Conservation (phyloP, 2,888 invertebrate species). For the Cantharis flavilabris region DNA sequence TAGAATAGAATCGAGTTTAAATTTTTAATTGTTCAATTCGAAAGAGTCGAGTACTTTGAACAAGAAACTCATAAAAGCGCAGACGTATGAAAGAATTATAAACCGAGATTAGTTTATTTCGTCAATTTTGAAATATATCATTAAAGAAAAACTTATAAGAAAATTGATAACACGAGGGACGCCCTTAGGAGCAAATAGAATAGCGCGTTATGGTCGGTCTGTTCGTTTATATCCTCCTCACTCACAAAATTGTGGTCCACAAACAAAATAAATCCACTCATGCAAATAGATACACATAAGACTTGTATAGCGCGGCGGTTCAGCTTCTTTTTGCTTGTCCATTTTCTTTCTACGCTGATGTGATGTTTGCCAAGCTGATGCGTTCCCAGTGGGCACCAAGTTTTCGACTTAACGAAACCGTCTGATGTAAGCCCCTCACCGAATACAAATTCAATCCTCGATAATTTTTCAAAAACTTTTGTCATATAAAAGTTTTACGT, state of each 20-base stretch:
- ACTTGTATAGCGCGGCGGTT: slow-evolving; percentile 33
- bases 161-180: slow-evolving; percentile 43
- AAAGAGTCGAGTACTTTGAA: slow-evolving; percentile 33
- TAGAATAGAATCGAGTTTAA: slow-evolving; percentile 47
- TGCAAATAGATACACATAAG: slow-evolving; percentile 49
- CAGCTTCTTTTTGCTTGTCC: slow-evolving; percentile 43
- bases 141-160: slow-evolving; percentile 36
- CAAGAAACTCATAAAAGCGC: slow-evolving; percentile 39
- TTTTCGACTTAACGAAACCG: slow-evolving; percentile 50
- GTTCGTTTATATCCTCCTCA: slow-evolving; percentile 32
- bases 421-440: slow-evolving; percentile 32
- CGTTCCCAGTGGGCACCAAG: slow-evolving; percentile 47
- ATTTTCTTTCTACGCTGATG: slow-evolving; percentile 47
- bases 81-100: slow-evolving; percentile 36
- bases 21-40: slow-evolving; percentile 44
- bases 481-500: slow-evolving; percentile 51
- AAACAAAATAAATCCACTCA: slow-evolving; percentile 53
- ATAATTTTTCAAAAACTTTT: slow-evolving; percentile 55
- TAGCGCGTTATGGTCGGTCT: slow-evolving; percentile 45
- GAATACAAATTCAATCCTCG: slow-evolving; percentile 51
- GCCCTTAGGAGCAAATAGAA: slow-evolving; percentile 45
- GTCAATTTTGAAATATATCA: slow-evolving; percentile 9
- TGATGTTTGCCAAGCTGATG: slow-evolving; percentile 53
- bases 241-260: slow-evolving; percentile 44
- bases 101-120: slow-evolving; percentile 7